phyloP scores from a whole-genome alignment of 2,797 vertebrate genomes.

The Platyrinchus mystaceus region DNA sequence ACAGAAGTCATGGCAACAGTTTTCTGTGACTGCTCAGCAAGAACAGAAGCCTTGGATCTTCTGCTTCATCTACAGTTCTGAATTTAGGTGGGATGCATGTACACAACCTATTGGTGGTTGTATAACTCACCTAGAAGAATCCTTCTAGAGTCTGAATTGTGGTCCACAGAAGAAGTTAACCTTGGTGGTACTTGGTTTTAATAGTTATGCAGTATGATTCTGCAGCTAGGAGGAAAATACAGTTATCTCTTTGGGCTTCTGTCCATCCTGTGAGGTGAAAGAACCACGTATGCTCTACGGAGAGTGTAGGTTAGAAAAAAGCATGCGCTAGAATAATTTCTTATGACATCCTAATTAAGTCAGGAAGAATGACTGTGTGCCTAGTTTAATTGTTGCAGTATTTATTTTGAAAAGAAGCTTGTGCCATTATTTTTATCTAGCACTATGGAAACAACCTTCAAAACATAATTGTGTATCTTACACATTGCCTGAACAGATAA shows the following conservation, averaged over 20 bases:
- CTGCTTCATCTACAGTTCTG: background rate
- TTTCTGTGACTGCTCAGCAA: background rate
- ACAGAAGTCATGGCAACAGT: background rate
- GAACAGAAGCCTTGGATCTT: background rate
- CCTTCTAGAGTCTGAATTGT: background rate
- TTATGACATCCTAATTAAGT: background rate
- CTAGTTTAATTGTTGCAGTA: conserved; percentile 1
- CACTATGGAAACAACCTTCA: conserved; percentile 21
- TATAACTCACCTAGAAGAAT: background rate
- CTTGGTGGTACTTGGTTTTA: background rate
- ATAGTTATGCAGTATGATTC: background rate
- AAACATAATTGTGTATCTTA: background rate
- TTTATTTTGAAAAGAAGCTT: conserved; percentile 18
- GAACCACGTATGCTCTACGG: background rate
- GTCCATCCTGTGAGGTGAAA: background rate
- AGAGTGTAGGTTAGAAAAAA: background rate
- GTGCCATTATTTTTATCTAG: conserved; percentile 15
- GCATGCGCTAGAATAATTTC: background rate
- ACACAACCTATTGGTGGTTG: background rate
- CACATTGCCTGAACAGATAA: background rate
- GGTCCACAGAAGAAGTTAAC: background rate
- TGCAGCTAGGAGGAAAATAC: background rate
- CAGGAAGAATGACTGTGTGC: background rate
- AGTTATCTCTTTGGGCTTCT: background rate
- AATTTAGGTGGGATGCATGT: background rate